phyloP scores from a whole-genome alignment of 2,888 invertebrate species.

The Phaonia tiefii region DNA sequence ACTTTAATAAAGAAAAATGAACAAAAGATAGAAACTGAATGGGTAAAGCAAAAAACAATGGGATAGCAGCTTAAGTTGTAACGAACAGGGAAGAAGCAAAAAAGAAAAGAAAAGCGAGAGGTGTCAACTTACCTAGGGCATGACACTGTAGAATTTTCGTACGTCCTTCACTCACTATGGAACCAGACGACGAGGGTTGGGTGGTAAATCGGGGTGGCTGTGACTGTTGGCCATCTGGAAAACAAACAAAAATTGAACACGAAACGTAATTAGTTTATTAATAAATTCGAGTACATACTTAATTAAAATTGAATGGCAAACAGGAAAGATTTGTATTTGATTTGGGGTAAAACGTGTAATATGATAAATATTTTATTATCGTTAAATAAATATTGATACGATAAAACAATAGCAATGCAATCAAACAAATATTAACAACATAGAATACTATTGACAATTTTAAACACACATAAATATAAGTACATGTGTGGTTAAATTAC shows the following conservation, averaged over 20 bases:
- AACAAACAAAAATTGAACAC: no score
- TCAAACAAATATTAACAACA: no score
- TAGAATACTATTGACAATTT: no score
- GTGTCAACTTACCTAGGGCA: constrained; percentile 87
- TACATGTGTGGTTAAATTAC: no score
- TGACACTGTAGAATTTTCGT: constrained; percentile 96
- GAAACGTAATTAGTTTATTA: constrained; percentile 45
- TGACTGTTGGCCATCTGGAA: constrained; percentile 76
- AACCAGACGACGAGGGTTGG: constrained; percentile 92
- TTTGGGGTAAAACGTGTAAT: constrained; percentile 20
- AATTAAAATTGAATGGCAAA: constrained; percentile 9
- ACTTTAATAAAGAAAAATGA: constrained; percentile 31
- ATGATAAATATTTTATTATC: constrained; percentile 50
- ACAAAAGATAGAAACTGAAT: neutral
- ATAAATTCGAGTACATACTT: constrained; percentile 8
- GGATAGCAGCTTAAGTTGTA: neutral
- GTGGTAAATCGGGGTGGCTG: constrained; percentile 94
- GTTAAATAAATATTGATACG: constrained; percentile 38
- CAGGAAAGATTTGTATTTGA: constrained; percentile 14
- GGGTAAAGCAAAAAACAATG: neutral
- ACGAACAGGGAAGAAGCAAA: neutral
- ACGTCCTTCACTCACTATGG: constrained; percentile 92
- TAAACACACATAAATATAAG: no score
- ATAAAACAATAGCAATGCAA: no score
- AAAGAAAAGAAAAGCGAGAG: no score